phyloP scores from a whole-genome alignment of 2,113 vertebrate genomes.

The Rousettus leschenaultii region DNA sequence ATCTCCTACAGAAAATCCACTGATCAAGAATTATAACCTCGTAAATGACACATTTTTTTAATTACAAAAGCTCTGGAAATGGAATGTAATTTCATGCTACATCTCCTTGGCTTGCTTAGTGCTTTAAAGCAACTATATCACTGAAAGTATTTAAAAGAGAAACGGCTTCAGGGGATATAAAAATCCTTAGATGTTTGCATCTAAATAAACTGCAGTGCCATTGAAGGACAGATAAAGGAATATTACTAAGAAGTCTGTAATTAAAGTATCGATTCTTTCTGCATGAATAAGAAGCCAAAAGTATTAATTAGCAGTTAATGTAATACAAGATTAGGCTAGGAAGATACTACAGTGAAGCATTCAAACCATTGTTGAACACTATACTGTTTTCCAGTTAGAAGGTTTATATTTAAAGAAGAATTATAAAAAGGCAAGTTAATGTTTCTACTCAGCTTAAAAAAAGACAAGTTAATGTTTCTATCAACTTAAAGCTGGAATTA shows the following conservation, averaged over 20 bases:
- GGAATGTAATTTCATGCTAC: constrained; percentile 83
- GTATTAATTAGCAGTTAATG: constrained; percentile 81
- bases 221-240: constrained; percentile 80
- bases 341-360: constrained; percentile 67
- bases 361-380: constrained; percentile 46
- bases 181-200: constrained; percentile 79
- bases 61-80: constrained; percentile 78
- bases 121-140: constrained; percentile 80
- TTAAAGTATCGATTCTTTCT: constrained; percentile 82
- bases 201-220: constrained; percentile 79
- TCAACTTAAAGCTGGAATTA: not conserved
- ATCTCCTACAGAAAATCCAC: constrained; percentile 63
- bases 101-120: constrained; percentile 76
- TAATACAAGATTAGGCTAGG: constrained; percentile 76
- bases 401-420: constrained; percentile 68
- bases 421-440: constrained; percentile 45
- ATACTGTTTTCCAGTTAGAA: constrained; percentile 71
- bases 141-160: constrained; percentile 80
- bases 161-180: constrained; percentile 76
- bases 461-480: too few species aligned
- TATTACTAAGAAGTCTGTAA: constrained; percentile 82
- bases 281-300: constrained; percentile 68
- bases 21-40: constrained; percentile 74
- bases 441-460: constrained; percentile 47
- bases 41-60: constrained; percentile 78